These are phyloP conservation scores for Notarius lentiginosus DNA, from an alignment of 2,113 vertebrate species.

Conservation along the genomic window DNA sequence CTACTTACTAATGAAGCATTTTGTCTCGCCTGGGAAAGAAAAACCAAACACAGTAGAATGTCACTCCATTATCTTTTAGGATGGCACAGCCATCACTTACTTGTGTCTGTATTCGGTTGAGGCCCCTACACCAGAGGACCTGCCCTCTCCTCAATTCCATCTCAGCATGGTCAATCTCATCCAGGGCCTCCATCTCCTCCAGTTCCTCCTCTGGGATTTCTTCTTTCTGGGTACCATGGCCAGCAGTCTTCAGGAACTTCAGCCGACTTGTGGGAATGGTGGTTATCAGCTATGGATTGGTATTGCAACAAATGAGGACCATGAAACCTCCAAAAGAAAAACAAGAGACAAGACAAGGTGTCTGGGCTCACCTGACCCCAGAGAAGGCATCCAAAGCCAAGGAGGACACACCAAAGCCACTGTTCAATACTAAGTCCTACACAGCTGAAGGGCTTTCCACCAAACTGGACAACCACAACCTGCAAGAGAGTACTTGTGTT, in stretches of 20 bases:
- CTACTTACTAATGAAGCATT: background rate
- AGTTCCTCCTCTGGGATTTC: conserved; percentile 89
- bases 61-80: background rate
- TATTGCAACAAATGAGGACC: background rate
- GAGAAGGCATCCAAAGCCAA: conserved; percentile 91
- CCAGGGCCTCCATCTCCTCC: conserved; percentile 82
- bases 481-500: conserved; percentile 55
- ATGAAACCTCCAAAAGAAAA: background rate
- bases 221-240: conserved; percentile 91
- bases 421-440: conserved; percentile 85
- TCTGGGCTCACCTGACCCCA: conserved; percentile 91
- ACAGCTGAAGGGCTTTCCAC: conserved; percentile 97
- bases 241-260: conserved; percentile 92
- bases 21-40: background rate
- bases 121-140: conserved; percentile 95
- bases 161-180: conserved; percentile 95
- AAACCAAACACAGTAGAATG: background rate
- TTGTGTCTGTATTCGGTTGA: conserved; percentile 97
- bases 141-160: conserved; percentile 89
- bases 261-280: conserved; percentile 90
- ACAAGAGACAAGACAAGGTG: background rate
- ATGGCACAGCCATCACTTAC: conserved; percentile 66
- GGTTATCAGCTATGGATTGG: conserved; percentile 81
- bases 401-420: conserved; percentile 96
- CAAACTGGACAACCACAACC: conserved; percentile 94